Percentiles rank a stretch among this genome's conserved stretches.
These are phyloP conservation scores for Drosophila nigricruria DNA, from an alignment of 2,888 invertebrate species.

Conservation along the genomic window DNA sequence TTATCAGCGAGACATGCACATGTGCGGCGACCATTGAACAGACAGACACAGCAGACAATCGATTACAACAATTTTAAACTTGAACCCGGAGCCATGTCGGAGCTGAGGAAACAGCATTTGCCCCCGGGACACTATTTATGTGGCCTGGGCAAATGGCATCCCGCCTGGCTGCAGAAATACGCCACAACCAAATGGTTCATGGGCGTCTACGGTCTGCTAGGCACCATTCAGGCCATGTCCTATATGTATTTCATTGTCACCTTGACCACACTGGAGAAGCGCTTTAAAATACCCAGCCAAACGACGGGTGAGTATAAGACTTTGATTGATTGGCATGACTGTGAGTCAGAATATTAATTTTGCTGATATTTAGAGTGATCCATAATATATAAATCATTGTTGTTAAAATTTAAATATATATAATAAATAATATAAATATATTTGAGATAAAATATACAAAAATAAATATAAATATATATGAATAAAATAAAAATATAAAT, in stretches of 20 bases:
- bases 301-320: constrained; percentile 87
- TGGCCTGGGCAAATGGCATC: constrained; percentile 87
- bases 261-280: constrained; percentile 88
- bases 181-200: constrained; percentile 88
- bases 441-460: neutral
- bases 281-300: constrained; percentile 89
- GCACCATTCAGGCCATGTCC: constrained; percentile 89
- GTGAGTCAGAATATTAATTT: neutral
- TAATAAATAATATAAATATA: constrained; percentile 12
- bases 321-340: constrained; percentile 40
- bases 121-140: constrained; percentile 84
- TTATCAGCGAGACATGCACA: constrained; percentile 46
- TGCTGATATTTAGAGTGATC: neutral
- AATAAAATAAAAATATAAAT: constrained; percentile 7
- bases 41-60: constrained; percentile 14
- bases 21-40: constrained; percentile 30
- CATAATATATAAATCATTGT: constrained; percentile 20
- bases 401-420: neutral
- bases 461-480: constrained; percentile 1
- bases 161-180: constrained; percentile 87
- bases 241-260: constrained; percentile 89
- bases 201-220: constrained; percentile 88
- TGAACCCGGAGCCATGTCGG: constrained; percentile 48
- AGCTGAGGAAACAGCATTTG: constrained; percentile 46
- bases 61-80: constrained; percentile 9